phyloP scores from a whole-genome alignment of 2,888 invertebrate genomes.

The Smittia aterrima region DNA sequence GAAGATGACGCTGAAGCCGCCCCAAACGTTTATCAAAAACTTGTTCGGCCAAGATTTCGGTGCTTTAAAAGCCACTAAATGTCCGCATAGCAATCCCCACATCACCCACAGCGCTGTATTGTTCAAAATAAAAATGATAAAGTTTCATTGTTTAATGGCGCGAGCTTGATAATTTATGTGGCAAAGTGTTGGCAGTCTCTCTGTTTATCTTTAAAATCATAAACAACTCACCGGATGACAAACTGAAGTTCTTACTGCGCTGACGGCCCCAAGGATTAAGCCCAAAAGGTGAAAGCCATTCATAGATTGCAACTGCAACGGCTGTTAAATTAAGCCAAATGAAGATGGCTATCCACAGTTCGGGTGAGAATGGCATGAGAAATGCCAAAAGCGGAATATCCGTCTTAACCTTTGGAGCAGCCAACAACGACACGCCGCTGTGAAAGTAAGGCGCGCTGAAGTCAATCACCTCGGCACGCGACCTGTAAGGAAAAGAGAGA shows the following conservation, averaged over 20 bases:
- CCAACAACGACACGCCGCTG: slow-evolving; percentile 82
- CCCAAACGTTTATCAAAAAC: slow-evolving; percentile 94
- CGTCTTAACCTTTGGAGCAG: slow-evolving; percentile 73
- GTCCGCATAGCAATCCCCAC: slow-evolving; percentile 90
- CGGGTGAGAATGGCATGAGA: slow-evolving; percentile 82
- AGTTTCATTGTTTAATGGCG: too few relatives aligned
- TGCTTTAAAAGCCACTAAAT: slow-evolving; percentile 90
- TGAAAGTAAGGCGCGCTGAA: slow-evolving; percentile 90
- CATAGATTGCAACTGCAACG: slow-evolving; percentile 86
- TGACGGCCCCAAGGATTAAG: slow-evolving; percentile 92
- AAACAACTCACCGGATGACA: slow-evolving; percentile 58
- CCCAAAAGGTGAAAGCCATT: slow-evolving; percentile 92
- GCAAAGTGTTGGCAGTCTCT: too few relatives aligned
- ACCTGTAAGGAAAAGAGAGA: slow-evolving; percentile 54
- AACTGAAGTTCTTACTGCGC: slow-evolving; percentile 87
- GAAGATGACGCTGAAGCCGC: slow-evolving; percentile 91
- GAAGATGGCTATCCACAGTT: slow-evolving; percentile 89
- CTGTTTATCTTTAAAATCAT: too few relatives aligned
- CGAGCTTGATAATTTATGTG: slow-evolving; percentile 46
- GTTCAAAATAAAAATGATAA: background rate
- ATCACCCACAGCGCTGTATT: slow-evolving; percentile 81
- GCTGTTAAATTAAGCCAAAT: slow-evolving; percentile 85
- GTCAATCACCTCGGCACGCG: slow-evolving; percentile 77
- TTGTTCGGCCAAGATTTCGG: slow-evolving; percentile 97
- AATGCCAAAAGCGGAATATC: slow-evolving; percentile 84